Conservation (phyloP, 2,797 vertebrate species). For the Orientallactaga sibirica region DNA sequence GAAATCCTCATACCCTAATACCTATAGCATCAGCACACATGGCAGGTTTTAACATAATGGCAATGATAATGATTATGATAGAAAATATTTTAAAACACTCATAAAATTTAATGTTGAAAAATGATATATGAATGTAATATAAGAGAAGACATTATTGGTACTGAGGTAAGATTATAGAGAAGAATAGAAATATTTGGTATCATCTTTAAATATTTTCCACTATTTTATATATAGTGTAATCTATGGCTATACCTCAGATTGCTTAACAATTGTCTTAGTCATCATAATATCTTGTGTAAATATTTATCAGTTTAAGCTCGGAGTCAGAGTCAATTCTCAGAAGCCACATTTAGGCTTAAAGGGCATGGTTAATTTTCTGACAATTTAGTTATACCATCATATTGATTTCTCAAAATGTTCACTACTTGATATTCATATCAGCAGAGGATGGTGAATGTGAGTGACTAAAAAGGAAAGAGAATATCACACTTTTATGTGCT, state of each 20-base stretch:
- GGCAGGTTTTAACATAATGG: neutral
- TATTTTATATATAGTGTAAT: neutral
- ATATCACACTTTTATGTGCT: conserved; percentile 47
- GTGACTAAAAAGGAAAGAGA: conserved; percentile 77
- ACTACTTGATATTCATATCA: conserved; percentile 39
- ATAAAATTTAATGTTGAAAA: conserved; percentile 30
- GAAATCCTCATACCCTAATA: neutral
- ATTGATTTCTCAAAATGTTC: conserved; percentile 67
- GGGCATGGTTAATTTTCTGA: conserved; percentile 29
- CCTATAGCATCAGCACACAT: neutral
- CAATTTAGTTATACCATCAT: neutral
- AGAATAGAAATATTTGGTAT: conserved; percentile 11
- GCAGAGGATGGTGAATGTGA: neutral
- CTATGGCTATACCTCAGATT: neutral
- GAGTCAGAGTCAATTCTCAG: conserved; percentile 20
- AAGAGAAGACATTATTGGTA: neutral
- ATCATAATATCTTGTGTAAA: neutral
- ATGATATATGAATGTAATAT: neutral
- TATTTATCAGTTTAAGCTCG: conserved; percentile 15
- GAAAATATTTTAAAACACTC: neutral
- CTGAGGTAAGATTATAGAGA: neutral
- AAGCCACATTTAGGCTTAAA: conserved; percentile 57
- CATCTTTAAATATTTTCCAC: neutral
- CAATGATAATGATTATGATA: neutral
- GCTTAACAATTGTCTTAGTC: conserved; percentile 44